phyloP scores from a whole-genome alignment of 2,888 invertebrate genomes.

The Cephus spinipes region DNA sequence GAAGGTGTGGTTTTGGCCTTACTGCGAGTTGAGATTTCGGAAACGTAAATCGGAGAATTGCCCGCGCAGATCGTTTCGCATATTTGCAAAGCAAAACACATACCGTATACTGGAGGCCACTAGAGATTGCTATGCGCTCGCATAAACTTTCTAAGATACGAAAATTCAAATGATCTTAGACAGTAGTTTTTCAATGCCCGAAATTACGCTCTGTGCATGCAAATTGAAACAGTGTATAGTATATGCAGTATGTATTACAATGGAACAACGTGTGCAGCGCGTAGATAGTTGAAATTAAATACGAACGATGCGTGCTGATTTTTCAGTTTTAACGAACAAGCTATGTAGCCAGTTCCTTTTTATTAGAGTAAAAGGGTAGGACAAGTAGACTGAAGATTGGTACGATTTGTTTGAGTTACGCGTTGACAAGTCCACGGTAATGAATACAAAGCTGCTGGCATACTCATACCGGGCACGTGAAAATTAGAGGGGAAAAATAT shows the following conservation, averaged over 20 bases:
- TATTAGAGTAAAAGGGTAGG: background rate
- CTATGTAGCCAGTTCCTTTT: background rate
- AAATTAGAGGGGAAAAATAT: conserved; percentile 50
- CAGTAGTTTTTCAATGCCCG: background rate
- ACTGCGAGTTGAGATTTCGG: conserved; percentile 52
- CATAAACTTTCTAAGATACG: background rate
- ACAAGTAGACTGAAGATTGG: conserved; percentile 19
- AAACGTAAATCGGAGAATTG: conserved; percentile 55
- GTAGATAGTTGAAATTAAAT: background rate
- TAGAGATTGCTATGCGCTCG: background rate
- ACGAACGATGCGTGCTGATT: background rate
- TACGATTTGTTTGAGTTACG: conserved; percentile 58
- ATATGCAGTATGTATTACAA: background rate
- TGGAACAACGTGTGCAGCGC: background rate
- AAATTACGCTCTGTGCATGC: background rate
- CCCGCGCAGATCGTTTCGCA: conserved; percentile 41
- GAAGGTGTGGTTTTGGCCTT: conserved; percentile 52
- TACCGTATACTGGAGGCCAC: background rate
- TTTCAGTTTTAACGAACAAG: background rate
- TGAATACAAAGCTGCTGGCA: conserved; percentile 54
- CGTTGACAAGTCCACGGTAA: conserved; percentile 49
- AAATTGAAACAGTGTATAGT: background rate
- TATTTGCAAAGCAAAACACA: conserved; percentile 58
- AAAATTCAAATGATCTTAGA: background rate
- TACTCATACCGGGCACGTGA: conserved; percentile 22